Conservation (phyloP, 2,797 vertebrate genomes). For the Macrochelys suwanniensis region DNA sequence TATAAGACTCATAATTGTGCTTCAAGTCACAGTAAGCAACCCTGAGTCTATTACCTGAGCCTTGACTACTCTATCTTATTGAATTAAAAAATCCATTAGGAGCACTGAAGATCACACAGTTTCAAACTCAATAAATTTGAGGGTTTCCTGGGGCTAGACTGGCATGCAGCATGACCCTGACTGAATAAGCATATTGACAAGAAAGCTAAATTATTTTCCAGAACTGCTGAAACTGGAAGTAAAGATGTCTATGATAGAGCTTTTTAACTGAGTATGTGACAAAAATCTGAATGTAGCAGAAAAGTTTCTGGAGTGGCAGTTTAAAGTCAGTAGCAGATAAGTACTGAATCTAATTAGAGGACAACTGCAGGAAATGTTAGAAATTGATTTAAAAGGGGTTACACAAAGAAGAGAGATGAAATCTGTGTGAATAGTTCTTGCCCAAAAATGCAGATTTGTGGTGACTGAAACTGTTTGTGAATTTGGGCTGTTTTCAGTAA, state of each 20-base stretch:
- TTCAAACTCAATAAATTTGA: constrained; percentile 37
- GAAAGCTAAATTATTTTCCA: constrained; percentile 65
- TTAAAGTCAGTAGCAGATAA: constrained; percentile 14
- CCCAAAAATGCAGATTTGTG: background rate
- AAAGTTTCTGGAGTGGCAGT: constrained; percentile 19
- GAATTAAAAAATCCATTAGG: constrained; percentile 38
- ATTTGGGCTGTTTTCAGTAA: background rate
- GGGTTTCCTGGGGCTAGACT: constrained; percentile 16
- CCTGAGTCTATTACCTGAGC: background rate
- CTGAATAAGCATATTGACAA: constrained; percentile 61
- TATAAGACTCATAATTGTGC: background rate
- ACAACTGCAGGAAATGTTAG: background rate
- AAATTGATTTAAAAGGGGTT: background rate
- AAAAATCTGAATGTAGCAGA: constrained; percentile 53
- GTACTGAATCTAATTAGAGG: constrained; percentile 13
- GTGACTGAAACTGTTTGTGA: background rate
- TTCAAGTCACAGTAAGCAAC: constrained; percentile 34
- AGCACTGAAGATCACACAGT: background rate
- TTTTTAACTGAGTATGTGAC: constrained; percentile 60
- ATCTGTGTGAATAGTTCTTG: background rate
- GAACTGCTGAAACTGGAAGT: constrained; percentile 49
- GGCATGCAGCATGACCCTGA: background rate
- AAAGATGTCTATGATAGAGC: constrained; percentile 33
- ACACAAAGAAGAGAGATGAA: background rate
- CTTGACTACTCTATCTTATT: background rate